These are phyloP conservation scores for Pseudanteris insignis DNA, from an alignment of 2,888 invertebrate species.

Conservation along the genomic window DNA sequence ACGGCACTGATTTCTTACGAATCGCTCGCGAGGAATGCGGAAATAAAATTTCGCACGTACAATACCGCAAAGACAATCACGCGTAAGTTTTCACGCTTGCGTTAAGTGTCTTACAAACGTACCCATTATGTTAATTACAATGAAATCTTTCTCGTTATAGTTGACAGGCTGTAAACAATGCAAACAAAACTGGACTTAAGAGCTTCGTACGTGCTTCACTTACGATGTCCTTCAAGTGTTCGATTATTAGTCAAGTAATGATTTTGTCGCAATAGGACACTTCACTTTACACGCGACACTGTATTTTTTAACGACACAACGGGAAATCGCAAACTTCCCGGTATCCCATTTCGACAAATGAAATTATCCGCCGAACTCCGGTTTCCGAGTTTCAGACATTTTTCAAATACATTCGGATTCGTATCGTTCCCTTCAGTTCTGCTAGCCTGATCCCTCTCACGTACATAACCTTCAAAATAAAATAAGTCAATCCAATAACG, in stretches of 20 bases:
- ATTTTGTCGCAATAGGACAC: slow-evolving; percentile 27
- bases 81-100: slow-evolving; percentile 1
- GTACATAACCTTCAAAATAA: no score
- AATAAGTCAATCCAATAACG: no score
- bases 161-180: background rate
- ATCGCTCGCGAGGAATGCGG: slow-evolving; percentile 1
- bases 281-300: slow-evolving; percentile 26
- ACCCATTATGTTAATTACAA: slow-evolving; percentile 4
- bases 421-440: no score
- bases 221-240: slow-evolving; percentile 2
- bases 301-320: slow-evolving; percentile 20
- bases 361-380: slow-evolving; percentile 8
- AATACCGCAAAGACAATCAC: background rate
- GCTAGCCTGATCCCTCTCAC: no score
- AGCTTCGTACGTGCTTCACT: no score
- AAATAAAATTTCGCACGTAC: background rate
- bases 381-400: slow-evolving; percentile 1
- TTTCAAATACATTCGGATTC: slow-evolving; percentile 1
- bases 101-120: slow-evolving; percentile 3
- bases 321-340: slow-evolving; percentile 9
- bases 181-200: slow-evolving; percentile 17
- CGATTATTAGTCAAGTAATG: slow-evolving; percentile 30
- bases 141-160: no score
- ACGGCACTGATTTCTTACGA: no score
- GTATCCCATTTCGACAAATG: slow-evolving; percentile 15